Evolutionary conservation across 2,113 vertebrate genomes (phyloP), one percentile per base, ranked within the genome.

Genomic region (Rhombomys opimus): DNA sequence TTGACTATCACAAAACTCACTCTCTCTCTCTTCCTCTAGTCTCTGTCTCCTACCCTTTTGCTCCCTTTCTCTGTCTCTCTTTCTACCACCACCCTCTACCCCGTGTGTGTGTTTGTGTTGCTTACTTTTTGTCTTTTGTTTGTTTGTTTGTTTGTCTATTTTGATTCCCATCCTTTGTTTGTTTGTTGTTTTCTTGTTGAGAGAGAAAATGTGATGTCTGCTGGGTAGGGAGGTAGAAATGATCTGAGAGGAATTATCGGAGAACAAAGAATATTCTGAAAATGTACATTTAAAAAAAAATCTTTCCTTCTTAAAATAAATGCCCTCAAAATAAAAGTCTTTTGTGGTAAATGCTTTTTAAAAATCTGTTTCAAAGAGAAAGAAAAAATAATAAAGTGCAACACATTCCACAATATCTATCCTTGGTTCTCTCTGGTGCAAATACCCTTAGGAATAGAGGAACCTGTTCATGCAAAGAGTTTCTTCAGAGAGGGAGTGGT

Each of bases 371-470:
- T 85, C 75, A 88, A 93, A 88, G 0, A 93, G 17, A 11, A 92
- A 96, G 15, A 12, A 94, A 87, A 91, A 63, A 86, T 61, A 25
- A 90, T 65, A 30, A 90, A 81, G 85, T 65, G 54, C 86, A 95
- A 67, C 54, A 27, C 18, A 89, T 73, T 90, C 35, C 32, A 90
- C 15, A 46, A 78, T 72, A 84, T 84, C 67, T 90, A 35, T 9
- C 32, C 32, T 94, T n/a, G 78, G 35, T 82, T 50, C 18, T 67
- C 25, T 7, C 14, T 89, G 77, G 94, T 30, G 57, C 38, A 89
- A 77, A 67, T 35, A 85, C 50, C 10, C 11, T n/a, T 61, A 78
- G 77, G 67, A 92, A 92, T 54, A 90, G 89, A 87, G 13, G 18
- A 57, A 77, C 81, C 32, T 46, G 8, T 92, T 90, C 41, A 73